Evolutionary conservation across 2,888 invertebrate species (phyloP).

Genomic region (Hybos culiciformis): DNA sequence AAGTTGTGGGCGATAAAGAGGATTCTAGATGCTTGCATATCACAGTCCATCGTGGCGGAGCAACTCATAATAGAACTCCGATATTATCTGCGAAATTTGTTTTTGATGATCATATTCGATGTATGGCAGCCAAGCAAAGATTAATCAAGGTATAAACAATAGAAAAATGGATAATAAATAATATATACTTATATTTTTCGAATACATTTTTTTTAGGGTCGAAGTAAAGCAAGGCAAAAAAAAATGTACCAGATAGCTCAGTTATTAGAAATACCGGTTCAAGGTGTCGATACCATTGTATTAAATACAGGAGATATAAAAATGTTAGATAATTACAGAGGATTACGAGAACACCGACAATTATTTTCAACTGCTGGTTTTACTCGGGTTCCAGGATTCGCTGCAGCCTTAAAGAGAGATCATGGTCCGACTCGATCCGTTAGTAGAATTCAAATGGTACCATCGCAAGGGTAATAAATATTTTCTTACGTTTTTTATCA

Average conservation of each 20-base stretch:
- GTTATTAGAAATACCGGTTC: constrained; percentile 64
- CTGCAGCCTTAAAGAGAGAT: constrained; percentile 42
- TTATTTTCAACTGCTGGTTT: constrained; percentile 39
- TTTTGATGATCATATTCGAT: constrained; percentile 97
- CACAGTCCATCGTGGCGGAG: constrained; percentile 70
- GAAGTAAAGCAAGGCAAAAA: constrained; percentile 87
- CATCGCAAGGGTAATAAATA: constrained; percentile 22
- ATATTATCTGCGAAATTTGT: constrained; percentile 84
- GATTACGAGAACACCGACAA: constrained; percentile 39
- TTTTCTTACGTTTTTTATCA: background rate
- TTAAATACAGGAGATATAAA: constrained; percentile 27
- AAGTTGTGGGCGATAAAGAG: constrained; percentile 89
- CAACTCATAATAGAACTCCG: constrained; percentile 56
- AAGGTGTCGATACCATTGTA: constrained; percentile 26
- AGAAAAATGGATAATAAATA: background rate
- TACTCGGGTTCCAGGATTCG: constrained; percentile 43
- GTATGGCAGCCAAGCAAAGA: constrained; percentile 95
- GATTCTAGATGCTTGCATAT: constrained; percentile 91
- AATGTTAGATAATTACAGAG: constrained; percentile 18
- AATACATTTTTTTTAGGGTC: constrained; percentile 43
- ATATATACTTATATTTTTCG: background rate
- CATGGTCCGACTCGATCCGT: constrained; percentile 25
- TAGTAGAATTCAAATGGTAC: constrained; percentile 31
- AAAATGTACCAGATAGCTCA: constrained; percentile 94
- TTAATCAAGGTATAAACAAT: constrained; percentile 49